Conservation (phyloP, 2,797 vertebrate species). For the Chelon auratus region DNA sequence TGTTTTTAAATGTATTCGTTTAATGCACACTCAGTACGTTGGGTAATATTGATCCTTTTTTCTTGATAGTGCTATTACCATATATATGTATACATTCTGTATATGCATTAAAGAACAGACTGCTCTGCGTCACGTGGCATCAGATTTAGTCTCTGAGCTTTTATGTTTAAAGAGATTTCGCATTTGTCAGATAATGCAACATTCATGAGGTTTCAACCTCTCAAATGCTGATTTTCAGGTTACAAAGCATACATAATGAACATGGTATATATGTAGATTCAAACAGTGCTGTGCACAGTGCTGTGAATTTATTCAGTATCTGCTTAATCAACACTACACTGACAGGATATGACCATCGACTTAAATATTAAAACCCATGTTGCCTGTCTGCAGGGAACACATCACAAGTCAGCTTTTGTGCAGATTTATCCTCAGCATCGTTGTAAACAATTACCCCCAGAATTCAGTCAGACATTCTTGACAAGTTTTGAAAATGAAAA, state of each 20-base stretch:
- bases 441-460: neutral
- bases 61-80: constrained; percentile 2
- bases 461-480: neutral
- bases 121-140: neutral
- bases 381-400: neutral
- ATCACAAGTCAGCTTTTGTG: neutral
- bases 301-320: neutral
- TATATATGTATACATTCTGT: neutral
- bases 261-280: no score
- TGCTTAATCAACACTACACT: neutral
- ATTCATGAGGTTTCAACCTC: neutral
- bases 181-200: constrained; percentile 8
- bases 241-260: neutral
- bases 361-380: neutral
- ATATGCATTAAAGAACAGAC: neutral
- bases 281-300: no score
- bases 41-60: neutral
- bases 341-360: no score
- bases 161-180: constrained; percentile 14
- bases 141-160: constrained; percentile 11
- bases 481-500: neutral
- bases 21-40: neutral
- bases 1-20: constrained; percentile 26
- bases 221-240: neutral
- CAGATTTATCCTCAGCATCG: neutral